Evolutionary conservation across 37 sponge, comb jelly and placozoan species (phyloP).

Genomic region (Ephydatia muelleri): DNA sequence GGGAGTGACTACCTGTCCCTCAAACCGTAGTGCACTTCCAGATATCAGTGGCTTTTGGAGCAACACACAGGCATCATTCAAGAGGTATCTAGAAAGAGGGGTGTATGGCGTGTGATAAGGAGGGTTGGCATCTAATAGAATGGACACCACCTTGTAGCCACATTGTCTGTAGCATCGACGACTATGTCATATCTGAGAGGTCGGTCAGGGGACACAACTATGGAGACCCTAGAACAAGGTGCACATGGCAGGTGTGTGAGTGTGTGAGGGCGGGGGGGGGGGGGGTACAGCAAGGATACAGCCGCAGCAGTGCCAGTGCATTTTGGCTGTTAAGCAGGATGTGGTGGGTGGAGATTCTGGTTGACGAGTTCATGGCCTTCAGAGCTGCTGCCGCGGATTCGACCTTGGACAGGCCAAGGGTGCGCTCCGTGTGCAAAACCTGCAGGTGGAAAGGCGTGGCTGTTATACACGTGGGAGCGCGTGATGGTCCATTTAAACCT

Average conservation of each 20-base stretch:
- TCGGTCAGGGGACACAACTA: neutral
- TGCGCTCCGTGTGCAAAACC: slow-evolving; percentile 72
- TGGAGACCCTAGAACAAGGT: neutral
- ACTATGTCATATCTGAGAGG: slow-evolving; percentile 81
- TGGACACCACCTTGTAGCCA: slow-evolving; percentile 73
- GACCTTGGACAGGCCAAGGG: slow-evolving; percentile 69
- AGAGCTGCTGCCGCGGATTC: slow-evolving; percentile 64
- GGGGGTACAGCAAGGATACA: slow-evolving; percentile 48
- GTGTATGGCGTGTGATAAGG: neutral
- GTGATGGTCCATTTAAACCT: slow-evolving; percentile 33
- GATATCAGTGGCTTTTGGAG: slow-evolving; percentile 87
- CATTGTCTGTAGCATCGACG: slow-evolving; percentile 94
- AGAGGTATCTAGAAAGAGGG: slow-evolving; percentile 68
- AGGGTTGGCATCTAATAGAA: neutral
- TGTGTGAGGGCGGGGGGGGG: neutral
- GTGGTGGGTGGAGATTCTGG: slow-evolving; percentile 46
- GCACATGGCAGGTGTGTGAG: neutral
- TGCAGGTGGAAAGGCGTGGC: slow-evolving; percentile 55
- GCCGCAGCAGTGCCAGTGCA: slow-evolving; percentile 61
- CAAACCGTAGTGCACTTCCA: slow-evolving; percentile 94
- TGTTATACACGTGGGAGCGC: too few relatives aligned
- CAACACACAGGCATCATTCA: slow-evolving; percentile 95
- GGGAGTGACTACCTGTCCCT: slow-evolving; percentile 75
- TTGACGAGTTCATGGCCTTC: slow-evolving; percentile 58
- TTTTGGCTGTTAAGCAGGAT: slow-evolving; percentile 56